Conservation (phyloP, 2,888 invertebrate species). For the Euplagia quadripunctaria region DNA sequence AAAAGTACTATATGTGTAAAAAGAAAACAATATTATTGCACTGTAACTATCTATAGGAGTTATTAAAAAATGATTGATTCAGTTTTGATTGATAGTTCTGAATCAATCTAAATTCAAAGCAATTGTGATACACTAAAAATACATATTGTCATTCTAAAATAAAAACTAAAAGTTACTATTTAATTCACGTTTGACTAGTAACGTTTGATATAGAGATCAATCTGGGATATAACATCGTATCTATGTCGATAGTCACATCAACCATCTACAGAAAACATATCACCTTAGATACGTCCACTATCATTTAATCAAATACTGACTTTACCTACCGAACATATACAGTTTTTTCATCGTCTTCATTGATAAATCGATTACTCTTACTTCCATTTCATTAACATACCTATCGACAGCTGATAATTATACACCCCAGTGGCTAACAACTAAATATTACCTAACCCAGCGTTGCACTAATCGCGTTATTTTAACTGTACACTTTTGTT, state of each 20-base stretch:
- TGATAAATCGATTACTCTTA: slow-evolving; percentile 29
- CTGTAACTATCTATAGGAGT: slow-evolving; percentile 16
- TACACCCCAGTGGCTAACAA: slow-evolving; percentile 45
- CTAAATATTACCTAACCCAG: slow-evolving; percentile 52
- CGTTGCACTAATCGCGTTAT: slow-evolving; percentile 47
- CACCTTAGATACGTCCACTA: slow-evolving; percentile 15
- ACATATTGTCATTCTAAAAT: slow-evolving; percentile 61
- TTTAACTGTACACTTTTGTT: slow-evolving; percentile 51
- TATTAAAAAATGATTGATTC: slow-evolving; percentile 31
- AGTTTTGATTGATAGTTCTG: slow-evolving; percentile 27
- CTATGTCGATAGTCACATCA: slow-evolving; percentile 34
- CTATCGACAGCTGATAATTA: slow-evolving; percentile 34
- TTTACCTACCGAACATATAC: slow-evolving; percentile 24
- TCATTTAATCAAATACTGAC: slow-evolving; percentile 30
- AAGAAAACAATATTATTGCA: slow-evolving; percentile 37
- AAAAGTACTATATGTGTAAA: slow-evolving; percentile 8
- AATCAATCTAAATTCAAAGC: slow-evolving; percentile 54
- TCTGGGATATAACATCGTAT: slow-evolving; percentile 42
- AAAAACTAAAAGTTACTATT: slow-evolving; percentile 68
- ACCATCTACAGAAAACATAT: slow-evolving; percentile 15
- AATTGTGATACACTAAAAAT: slow-evolving; percentile 55
- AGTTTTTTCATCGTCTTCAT: slow-evolving; percentile 19
- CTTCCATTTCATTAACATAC: slow-evolving; percentile 24
- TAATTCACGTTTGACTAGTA: slow-evolving; percentile 81
- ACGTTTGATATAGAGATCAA: slow-evolving; percentile 81